Evolutionary conservation across 2,797 vertebrate species (phyloP), one percentile per base, ranked within the genome.

Genomic region (Somateria mollissima): DNA sequence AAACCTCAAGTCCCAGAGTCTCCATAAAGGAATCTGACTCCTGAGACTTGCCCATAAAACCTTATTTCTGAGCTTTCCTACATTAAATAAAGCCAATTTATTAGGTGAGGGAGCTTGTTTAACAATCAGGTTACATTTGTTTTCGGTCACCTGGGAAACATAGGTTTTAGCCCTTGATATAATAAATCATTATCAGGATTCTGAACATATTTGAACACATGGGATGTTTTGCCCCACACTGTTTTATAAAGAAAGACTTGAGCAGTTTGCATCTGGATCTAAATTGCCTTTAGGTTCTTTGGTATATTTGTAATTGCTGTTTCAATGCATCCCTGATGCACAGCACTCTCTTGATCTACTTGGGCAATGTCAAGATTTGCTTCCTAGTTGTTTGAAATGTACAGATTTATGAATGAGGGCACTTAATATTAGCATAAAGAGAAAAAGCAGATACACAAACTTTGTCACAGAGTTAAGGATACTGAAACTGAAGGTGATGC

Each of bases 81-180:
- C 70, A 69, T 91, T 47, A 92, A 91, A 90, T 92, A 88, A 95
- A 95, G 56, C 66, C 78, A 2, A 6, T 96, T 96, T 95, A 94
- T 95, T 58, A 94, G 95, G 91, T 94, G 91, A 89, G 73, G 72
- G 91, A 89, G 49, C 82, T 92, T 80, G 87, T 96, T 96, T 92
- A 87, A 92, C 94, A 77, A 85, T 57, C 94, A 85, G 79, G 75
- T 94, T 93, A 71, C 36, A 2, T 85, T 91, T 3, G 0, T 75
- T 72, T 7, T 0, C 0, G 0, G 87, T 93, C 96, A 94, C 92
- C 94, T 92, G 95, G 96, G 94, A 94, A 89, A 91, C 87, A 18
- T 28, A 83, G 91, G 72, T 91, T 89, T 45, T 39, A 77, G 92
- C 45, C 82, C 65, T 80, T 37, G 82, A 64, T 94, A 56, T 56